Percentiles rank a stretch among this genome's conserved stretches.
Conservation (phyloP, 2,113 vertebrate species). For the Beaufortia kweichowensis region DNA sequence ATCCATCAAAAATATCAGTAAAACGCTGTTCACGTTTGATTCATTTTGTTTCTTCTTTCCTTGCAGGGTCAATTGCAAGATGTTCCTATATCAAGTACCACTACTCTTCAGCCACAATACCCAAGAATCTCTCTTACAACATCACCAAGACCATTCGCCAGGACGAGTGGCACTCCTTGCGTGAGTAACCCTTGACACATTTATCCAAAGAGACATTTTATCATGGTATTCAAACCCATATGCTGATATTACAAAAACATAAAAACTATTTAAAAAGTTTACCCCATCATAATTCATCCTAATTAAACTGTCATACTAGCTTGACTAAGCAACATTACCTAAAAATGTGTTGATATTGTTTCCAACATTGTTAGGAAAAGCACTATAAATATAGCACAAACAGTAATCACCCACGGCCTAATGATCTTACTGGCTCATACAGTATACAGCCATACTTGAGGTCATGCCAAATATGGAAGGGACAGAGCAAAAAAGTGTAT, state of each 20-base stretch:
- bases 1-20: not conserved
- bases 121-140: conserved; percentile 97
- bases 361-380: not conserved
- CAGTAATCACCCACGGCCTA: not conserved
- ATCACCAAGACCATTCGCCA: conserved; percentile 98
- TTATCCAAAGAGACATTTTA: not conserved
- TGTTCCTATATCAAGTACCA: conserved; percentile 98
- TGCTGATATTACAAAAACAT: no score
- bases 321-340: no score
- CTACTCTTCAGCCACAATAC: conserved; percentile 94
- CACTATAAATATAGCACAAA: not conserved
- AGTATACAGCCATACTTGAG: not conserved
- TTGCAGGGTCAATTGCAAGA: conserved; percentile 78
- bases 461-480: conserved; percentile 14
- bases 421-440: conserved; percentile 1
- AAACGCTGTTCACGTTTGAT: not conserved
- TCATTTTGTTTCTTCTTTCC: conserved; percentile 23
- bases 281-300: no score
- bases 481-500: not conserved
- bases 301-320: not conserved
- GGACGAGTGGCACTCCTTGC: conserved; percentile 97
- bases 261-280: no score
- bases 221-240: no score
- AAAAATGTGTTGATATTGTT: no score
- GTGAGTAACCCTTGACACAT: conserved; percentile 77